Evolutionary conservation across 2,888 invertebrate species (phyloP), one percentile per base, ranked within the genome.

Genomic region (Eledone cirrhosa): DNA sequence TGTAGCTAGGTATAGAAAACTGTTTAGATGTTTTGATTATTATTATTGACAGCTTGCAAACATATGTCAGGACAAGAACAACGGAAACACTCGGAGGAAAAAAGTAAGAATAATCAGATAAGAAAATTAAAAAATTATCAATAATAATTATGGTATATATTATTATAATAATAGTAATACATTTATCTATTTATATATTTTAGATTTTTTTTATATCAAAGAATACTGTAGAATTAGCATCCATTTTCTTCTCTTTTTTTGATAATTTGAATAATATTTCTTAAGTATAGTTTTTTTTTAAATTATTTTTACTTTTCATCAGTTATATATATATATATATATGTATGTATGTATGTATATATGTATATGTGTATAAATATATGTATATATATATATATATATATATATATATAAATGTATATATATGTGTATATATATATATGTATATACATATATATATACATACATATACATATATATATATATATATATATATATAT

Each of bases 41-140:
- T 72, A 72, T 72, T 72, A 72, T 72, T 72, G 72, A 72, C 72
- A 72, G 72, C 72, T 72, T 33, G 41, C 72, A 72, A 72, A 72
- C 72, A 72, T 72, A 31, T 72, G 72, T 41, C 72, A 72, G 72
- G 41, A 72, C 72, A 72, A 72, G 33, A 72, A 41, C 72, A 72
- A 72, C 72, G 41, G 72, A 31, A 72, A 72, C 72, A 72, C 31
- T 72, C 72, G 41, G 41, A 72, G 72, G 31, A 72, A 72, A 72
- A 72, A 41, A 72, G 41, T 41, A 41, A 41, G 41, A 41, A 41
- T 41, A 41, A 41, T 41, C 11, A 41, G 41, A 41, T 41, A 41
- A 41, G 11, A 41, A 41, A 41, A 41, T 8, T 41, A 41, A 41
- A 8, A 41, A 41, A 41, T 8, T 41, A 41, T 41, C 41, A 41